Base-by-base conservation (phyloP, 2,888 invertebrate genomes). In the Operophtera brumata region DNA sequence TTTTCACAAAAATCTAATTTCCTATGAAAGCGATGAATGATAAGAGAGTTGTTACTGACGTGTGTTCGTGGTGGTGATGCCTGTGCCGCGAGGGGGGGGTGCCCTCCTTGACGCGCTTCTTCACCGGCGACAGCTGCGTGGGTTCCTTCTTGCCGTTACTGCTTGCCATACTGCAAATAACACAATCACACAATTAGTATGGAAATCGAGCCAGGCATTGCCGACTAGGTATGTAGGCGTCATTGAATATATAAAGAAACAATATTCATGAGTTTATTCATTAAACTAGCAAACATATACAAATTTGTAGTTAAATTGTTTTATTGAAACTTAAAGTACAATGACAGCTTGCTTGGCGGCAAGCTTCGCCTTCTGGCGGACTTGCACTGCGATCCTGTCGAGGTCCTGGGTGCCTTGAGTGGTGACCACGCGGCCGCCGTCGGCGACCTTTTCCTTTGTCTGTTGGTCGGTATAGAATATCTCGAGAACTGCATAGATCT, bases 381-480 rank as follows among this genome's bases (percentile, higher is more conserved):
- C 94, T 90, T 99, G 98, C 50, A 97, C 96, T 48, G 99, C 99
- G 83, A 99, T 99, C 80, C 99, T 94, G 92, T 99, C 99, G 79
- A 99, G 92, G 91, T 99, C 99, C 78, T 98, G 93, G 75, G 97
- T 94, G 63, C 99, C 99, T 84, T 96, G 96, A 45, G 93, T 92
- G 37, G 98, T 97, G 70, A 99, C 91, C 72, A 94, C 93, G 60
- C 99, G 94, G 32, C 98, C 98, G 82, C 97, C 96, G 73, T 95
- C 95, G 6, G 95, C 93, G 57, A 95, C 94, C 84, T 97, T 98
- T 87, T 99, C 99, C 40, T n/a, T n/a, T n/a, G n/a, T n/a, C n/a
- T n/a, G n/a, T n/a, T n/a, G n/a, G n/a, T n/a, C n/a, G n/a, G n/a
- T n/a, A n/a, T n/a, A n/a, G n/a, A n/a, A n/a, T n/a, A n/a, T n/a